Percentiles rank a stretch among this genome's conserved stretches.
phyloP scores from a whole-genome alignment of 2,888 invertebrate species.

The Xanthostigma xanthostigma region DNA sequence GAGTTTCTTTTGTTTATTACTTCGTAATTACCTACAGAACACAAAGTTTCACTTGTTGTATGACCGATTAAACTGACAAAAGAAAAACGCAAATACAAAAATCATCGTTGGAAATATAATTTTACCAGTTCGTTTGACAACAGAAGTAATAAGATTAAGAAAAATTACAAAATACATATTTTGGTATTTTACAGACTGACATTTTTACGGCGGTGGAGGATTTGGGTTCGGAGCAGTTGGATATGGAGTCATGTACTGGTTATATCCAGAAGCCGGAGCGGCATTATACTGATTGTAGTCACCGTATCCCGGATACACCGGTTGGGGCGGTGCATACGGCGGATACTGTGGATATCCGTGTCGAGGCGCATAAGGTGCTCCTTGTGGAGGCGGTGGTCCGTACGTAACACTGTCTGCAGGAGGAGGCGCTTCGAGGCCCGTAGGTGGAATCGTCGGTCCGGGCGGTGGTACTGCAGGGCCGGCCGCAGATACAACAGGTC shows the following conservation, averaged over 20 bases:
- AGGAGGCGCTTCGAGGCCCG: neutral
- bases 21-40: no score
- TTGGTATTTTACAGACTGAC: no score
- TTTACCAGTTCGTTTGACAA: no score
- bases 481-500: constrained; percentile 7
- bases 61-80: no score
- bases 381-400: neutral
- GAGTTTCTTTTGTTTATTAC: no score
- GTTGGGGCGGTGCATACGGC: constrained; percentile 1
- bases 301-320: constrained; percentile 1
- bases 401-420: neutral
- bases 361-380: neutral
- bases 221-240: constrained; percentile 1
- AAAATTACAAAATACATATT: no score
- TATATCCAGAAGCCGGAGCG: neutral
- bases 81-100: no score
- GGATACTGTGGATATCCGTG: constrained; percentile 1
- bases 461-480: constrained; percentile 2
- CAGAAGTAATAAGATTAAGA: no score
- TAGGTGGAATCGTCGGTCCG: neutral
- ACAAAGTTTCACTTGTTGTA: no score
- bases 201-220: neutral
- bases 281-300: constrained; percentile 2
- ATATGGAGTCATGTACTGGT: constrained; percentile 5
- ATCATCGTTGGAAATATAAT: no score